A percentile compares a stretch with the other conserved stretches of the same genome.
These are phyloP conservation scores for Alethe castanea DNA, from an alignment of 2,113 vertebrate genomes.

Conservation along the genomic window DNA sequence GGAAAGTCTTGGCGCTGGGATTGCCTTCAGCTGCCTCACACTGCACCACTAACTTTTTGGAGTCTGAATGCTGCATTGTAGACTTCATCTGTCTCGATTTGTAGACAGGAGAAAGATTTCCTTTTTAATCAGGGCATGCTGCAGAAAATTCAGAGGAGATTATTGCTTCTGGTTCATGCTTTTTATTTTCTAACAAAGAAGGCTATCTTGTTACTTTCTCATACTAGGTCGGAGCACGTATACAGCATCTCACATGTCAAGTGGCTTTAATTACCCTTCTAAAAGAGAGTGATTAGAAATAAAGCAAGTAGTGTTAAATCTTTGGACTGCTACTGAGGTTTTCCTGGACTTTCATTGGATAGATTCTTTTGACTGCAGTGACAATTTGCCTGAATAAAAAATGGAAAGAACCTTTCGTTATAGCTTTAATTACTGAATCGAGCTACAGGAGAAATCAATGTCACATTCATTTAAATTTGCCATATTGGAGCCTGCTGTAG, in stretches of 20 bases:
- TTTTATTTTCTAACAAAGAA: background rate
- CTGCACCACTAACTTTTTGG: background rate
- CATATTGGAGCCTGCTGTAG: background rate
- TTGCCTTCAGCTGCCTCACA: background rate
- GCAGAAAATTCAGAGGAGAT: conserved; percentile 16
- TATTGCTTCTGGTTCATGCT: background rate
- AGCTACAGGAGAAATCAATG: conserved; percentile 21
- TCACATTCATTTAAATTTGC: background rate
- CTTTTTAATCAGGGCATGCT: background rate
- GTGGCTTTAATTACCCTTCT: conserved; percentile 1
- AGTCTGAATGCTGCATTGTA: background rate
- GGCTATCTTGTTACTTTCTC: background rate
- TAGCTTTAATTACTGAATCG: conserved; percentile 11
- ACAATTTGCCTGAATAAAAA: background rate
- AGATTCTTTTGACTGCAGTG: background rate
- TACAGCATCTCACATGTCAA: background rate
- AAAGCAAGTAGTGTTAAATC: background rate
- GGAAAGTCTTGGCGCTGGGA: background rate
- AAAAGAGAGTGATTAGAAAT: background rate
- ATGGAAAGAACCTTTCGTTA: background rate
- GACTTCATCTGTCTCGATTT: background rate
- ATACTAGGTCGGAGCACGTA: background rate
- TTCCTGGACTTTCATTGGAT: background rate
- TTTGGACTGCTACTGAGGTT: background rate
- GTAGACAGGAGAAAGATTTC: background rate